Evolutionary conservation across 1,140 invertebrate genomes (phyloP), one percentile per base, ranked within the genome.

Genomic region (Polypedilum vanderplanki): DNA sequence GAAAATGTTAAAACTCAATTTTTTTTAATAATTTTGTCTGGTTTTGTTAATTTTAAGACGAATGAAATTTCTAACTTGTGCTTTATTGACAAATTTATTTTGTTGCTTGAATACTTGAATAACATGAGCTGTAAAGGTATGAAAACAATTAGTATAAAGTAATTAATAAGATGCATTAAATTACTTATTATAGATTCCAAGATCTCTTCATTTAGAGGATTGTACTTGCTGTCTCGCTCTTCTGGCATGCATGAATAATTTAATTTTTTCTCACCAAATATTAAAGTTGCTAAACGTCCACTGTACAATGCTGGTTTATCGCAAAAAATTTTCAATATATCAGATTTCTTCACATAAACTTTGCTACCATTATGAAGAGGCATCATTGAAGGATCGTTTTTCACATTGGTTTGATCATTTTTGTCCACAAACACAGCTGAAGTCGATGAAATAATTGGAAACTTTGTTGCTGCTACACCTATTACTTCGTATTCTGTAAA

Each of bases 271-370:
- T 70, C 65, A 9, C 65, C 65, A 70, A 70, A 70, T 22, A 70
- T 22, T 3, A 70, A 18, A 7, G 20, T 10, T 20, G 65, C 65
- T 7, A 70, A 12, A 20, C 65, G 15, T 22, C 17, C 65, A 10
- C 65, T 70, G 18, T 70, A 70, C 1, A 70, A 22, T 20, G 65
- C 65, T 70, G 65, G 65, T 22, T 70, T 70, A 10, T 70, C 65
- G 20, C 65, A 70, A 70, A 70, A 70, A 18, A 70, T 70, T 22
- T 70, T 70, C 65, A 70, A 20, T 18, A 70, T 70, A 17, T 70
- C 65, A 20, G 17, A n/a, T 8, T 22, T 18, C 20, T 18, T n/a
- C 3, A 70, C 65, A 7, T 20, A 70, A 70, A 70, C 65, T 18
- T 22, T 18, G 10, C 65, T 70, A 7, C 65, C 65, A 70, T 18